These are phyloP conservation scores for Cataglyphis livida DNA, from an alignment of 2,888 invertebrate species.

Conservation along the genomic window DNA sequence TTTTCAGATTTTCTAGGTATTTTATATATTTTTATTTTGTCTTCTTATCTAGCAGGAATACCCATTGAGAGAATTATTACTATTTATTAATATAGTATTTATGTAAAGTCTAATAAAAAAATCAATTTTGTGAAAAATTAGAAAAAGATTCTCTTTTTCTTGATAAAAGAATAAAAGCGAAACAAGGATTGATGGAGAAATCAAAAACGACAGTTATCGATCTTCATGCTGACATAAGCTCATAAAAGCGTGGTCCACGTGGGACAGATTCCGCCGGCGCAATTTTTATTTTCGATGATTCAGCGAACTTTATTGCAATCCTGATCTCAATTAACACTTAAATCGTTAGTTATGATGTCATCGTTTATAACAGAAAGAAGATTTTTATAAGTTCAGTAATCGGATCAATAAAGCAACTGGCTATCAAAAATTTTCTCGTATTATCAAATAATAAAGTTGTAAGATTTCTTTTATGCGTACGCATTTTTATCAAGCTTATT, in stretches of 20 bases:
- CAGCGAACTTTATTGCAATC: conserved; percentile 27
- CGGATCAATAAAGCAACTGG: background rate
- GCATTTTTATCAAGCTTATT: background rate
- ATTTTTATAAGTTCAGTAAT: conserved; percentile 14
- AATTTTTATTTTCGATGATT: conserved; percentile 38
- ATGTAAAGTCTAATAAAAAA: background rate
- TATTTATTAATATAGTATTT: background rate
- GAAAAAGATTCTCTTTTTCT: background rate
- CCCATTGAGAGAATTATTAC: background rate
- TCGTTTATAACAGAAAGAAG: background rate
- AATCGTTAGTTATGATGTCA: conserved; percentile 27
- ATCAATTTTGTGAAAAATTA: background rate
- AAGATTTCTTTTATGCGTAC: background rate
- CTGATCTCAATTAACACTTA: conserved; percentile 26
- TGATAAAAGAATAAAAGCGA: background rate
- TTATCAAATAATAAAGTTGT: background rate
- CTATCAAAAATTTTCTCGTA: background rate
- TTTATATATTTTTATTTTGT: background rate
- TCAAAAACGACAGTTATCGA: background rate
- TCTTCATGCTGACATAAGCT: background rate
- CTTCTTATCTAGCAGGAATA: background rate
- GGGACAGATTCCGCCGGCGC: background rate
- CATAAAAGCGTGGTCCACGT: conserved; percentile 1
- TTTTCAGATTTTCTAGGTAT: background rate
- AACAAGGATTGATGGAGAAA: background rate